Percentiles rank a stretch among this genome's conserved stretches.
Evolutionary conservation across 2,888 invertebrate genomes (phyloP).

Genomic region (Dichetophora obliterata): DNA sequence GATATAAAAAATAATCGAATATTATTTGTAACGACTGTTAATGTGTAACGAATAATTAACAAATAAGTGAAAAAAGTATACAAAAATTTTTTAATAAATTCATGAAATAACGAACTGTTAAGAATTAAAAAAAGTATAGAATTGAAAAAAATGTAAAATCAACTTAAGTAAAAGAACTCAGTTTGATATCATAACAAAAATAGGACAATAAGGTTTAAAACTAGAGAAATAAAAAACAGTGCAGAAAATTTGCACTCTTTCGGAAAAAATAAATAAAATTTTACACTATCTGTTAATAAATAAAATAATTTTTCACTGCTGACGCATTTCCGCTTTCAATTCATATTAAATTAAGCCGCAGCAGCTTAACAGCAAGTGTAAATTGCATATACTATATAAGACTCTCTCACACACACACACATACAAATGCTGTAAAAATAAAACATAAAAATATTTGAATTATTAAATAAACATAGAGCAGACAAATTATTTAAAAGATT

Average conservation of each 20-base stretch:
- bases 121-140: conserved; percentile 37
- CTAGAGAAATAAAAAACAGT: not conserved
- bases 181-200: not conserved
- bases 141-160: not conserved
- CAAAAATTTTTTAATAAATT: conserved; percentile 36
- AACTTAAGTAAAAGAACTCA: conserved; percentile 15
- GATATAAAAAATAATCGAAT: not conserved
- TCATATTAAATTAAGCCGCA: not conserved
- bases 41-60: conserved; percentile 18
- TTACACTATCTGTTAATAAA: conserved; percentile 23
- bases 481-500: too few species aligned
- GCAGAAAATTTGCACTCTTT: not conserved
- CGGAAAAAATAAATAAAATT: conserved; percentile 11
- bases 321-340: conserved; percentile 47
- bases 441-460: not conserved
- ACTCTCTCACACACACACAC: conserved; percentile 29
- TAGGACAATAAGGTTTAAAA: not conserved
- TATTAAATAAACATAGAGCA: too few species aligned
- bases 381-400: conserved; percentile 44
- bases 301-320: conserved; percentile 32
- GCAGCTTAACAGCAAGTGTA: conserved; percentile 4
- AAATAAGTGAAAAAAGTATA: conserved; percentile 28
- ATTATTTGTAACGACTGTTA: not conserved
- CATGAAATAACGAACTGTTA: conserved; percentile 26
- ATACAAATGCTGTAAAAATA: conserved; percentile 40